These are phyloP conservation scores for Colostygia pectinataria DNA, from an alignment of 2,888 invertebrate species.

Conservation along the genomic window DNA sequence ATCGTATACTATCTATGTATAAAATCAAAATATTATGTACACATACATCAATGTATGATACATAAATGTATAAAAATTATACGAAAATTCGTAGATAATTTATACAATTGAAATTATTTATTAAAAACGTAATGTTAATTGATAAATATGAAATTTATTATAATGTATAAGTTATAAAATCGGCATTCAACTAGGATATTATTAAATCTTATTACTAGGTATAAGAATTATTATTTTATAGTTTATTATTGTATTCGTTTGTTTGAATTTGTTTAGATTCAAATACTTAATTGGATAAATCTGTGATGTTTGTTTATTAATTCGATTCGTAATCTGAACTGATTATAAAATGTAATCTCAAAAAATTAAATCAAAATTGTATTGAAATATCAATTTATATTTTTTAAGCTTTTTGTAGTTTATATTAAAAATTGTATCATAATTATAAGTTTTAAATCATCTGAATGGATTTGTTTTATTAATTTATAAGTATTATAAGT, in stretches of 20 bases:
- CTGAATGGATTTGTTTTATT: constrained; percentile 1
- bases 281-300: constrained; percentile 11
- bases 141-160: neutral
- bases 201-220: no score
- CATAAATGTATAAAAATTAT: neutral
- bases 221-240: no score
- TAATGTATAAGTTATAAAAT: constrained; percentile 9
- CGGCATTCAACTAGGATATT: no score
- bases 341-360: neutral
- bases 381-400: neutral
- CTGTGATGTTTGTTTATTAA: constrained; percentile 22
- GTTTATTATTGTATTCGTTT: no score
- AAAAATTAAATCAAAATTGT: neutral
- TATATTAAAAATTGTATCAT: no score
- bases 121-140: neutral
- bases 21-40: neutral
- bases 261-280: neutral
- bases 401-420: neutral
- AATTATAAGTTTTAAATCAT: neutral
- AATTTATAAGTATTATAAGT: constrained; percentile 3
- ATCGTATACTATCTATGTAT: neutral
- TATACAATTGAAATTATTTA: neutral
- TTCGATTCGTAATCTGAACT: neutral
- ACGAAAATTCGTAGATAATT: constrained; percentile 3
- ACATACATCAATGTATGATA: neutral